Percentiles rank a stretch among this genome's conserved stretches.
Evolutionary conservation across 2,113 vertebrate genomes (phyloP).

Genomic region (Falcunculus frontatus): DNA sequence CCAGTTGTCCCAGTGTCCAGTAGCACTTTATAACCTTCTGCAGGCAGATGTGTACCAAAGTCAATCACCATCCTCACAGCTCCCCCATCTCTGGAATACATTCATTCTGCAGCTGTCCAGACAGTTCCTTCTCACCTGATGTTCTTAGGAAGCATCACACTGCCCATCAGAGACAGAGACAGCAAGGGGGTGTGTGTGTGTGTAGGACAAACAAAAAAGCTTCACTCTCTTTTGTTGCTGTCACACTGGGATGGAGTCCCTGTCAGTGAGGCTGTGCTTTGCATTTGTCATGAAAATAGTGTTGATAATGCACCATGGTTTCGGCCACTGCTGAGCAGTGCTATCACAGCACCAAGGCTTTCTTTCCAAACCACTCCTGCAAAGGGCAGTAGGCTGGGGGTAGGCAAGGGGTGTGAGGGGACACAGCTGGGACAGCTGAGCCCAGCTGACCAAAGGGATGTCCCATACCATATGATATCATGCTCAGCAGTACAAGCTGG

Average conservation of each 20-base stretch:
- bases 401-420: background rate
- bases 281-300: background rate
- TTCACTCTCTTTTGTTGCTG: background rate
- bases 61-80: background rate
- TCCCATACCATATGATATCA: accelerated
- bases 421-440: background rate
- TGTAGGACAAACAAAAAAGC: background rate
- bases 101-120: background rate
- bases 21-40: background rate
- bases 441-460: background rate
- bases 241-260: background rate
- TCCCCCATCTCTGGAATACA: background rate
- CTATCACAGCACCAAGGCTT: background rate
- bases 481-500: background rate
- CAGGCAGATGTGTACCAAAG: background rate
- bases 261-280: background rate
- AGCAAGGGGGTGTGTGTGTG: background rate
- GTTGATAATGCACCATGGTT: background rate
- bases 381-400: background rate
- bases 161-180: background rate
- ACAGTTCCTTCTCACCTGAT: background rate
- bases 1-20: background rate
- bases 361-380: background rate
- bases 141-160: background rate
- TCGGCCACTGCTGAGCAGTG: background rate